Base-by-base conservation (phyloP, 2,888 invertebrate species). In the Dasypogon diadema region DNA sequence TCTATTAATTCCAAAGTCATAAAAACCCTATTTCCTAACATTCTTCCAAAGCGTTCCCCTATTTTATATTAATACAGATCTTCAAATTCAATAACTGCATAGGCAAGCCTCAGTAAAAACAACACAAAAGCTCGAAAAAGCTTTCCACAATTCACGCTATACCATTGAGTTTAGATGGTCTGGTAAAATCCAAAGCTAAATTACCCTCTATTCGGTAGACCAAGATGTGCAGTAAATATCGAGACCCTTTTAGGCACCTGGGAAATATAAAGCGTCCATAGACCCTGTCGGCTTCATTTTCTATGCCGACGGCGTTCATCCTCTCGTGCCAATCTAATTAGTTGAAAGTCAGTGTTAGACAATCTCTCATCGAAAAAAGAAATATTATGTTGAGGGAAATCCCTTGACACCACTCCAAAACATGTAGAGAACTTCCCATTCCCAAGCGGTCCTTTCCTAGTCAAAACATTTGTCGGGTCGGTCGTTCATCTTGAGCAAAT, bases 251-350 rank as follows among this genome's bases (percentile, higher is more conserved):
- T 1, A 37, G 24, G 24, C 46, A 48, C 42, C 65, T 65, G 65
- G 65, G 65, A 65, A 46, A 48, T 48, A 65, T 65, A 65, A 65
- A 70, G 16, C 70, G 54, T 21, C 54, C 54, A 54, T 70, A 70
- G 70, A 70, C 70, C 51, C 51, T 54, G 54, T 4, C 65, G 65
- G 65, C 65, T 46, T 65, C 65, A 65, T 65, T 48, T 48, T 46
- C 65, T 26, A 65, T 65, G 65, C 65, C 65, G 65, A 21, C 65
- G 65, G 65, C 65, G 65, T 65, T 65, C 26, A 54, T 54, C 34
- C 70, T 54, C n/a, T 54, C 70, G 34, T 70, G 54, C 54, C 70
- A 70, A 70, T 70, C 70, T 70, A 70, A 70, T 70, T 70, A 70
- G 54, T 34, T 34, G 70, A 70, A 70, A 70, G 54, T 54, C 54